Percentiles rank a stretch among this genome's conserved stretches.
Evolutionary conservation across 1,140 invertebrate genomes (phyloP).

Genomic region (Myzus persicae): DNA sequence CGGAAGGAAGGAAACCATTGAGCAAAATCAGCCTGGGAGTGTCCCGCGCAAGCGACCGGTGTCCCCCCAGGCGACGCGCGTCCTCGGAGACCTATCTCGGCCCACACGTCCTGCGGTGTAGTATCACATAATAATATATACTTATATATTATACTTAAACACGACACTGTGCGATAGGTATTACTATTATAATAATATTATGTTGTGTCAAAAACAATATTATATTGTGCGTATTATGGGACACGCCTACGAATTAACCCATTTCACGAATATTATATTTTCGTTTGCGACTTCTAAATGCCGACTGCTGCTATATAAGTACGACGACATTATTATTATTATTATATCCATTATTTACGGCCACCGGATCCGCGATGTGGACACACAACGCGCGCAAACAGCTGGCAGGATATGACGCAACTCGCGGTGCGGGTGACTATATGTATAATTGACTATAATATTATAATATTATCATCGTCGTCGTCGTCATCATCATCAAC

Average conservation of each 20-base stretch:
- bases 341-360: neutral
- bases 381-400: neutral
- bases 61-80: slow-evolving; percentile 4
- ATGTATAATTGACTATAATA: neutral
- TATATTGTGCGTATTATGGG: neutral
- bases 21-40: slow-evolving; percentile 40
- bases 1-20: slow-evolving; percentile 38
- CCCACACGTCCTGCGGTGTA: slow-evolving; percentile 19
- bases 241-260: slow-evolving; percentile 39
- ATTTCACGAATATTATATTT: slow-evolving; percentile 11
- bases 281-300: slow-evolving; percentile 1
- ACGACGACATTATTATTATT: neutral
- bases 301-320: neutral
- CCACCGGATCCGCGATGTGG: slow-evolving; percentile 37
- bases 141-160: slow-evolving; percentile 7
- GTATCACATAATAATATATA: neutral
- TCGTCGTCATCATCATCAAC: neutral
- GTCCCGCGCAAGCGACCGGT: neutral
- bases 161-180: neutral
- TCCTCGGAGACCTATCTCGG: slow-evolving; percentile 40
- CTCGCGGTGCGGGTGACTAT: neutral
- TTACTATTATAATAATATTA: neutral
- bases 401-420: slow-evolving; percentile 33
- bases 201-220: slow-evolving; percentile 6
- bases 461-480: neutral